These are phyloP conservation scores for Octopus bimaculoides DNA, from an alignment of 1,140 invertebrate species.

Conservation along the genomic window DNA sequence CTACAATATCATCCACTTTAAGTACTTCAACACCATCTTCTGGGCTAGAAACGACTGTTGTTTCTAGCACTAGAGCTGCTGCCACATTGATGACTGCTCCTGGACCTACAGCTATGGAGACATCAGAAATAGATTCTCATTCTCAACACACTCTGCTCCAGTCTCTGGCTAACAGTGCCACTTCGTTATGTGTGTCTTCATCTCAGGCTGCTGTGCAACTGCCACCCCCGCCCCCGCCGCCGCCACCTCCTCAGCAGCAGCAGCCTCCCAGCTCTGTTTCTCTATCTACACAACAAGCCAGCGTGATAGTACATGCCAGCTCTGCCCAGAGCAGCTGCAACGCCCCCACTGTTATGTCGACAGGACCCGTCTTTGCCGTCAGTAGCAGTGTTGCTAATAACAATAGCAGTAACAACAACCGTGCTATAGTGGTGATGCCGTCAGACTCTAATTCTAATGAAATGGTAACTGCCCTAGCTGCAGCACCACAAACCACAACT, in stretches of 20 bases:
- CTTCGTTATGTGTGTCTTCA: not conserved
- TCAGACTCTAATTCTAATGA: not conserved
- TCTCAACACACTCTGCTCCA: not conserved
- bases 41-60: not conserved
- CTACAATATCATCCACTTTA: not conserved
- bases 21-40: not conserved
- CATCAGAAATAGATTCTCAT: not conserved
- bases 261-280: not conserved
- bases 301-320: conserved; percentile 49
- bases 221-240: conserved; percentile 10
- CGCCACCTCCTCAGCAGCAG: conserved; percentile 9
- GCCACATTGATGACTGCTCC: conserved; percentile 11
- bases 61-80: not conserved
- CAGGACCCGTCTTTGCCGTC: conserved; percentile 8
- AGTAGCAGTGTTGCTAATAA: not conserved
- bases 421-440: not conserved
- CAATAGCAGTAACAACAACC: not conserved
- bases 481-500: not conserved
- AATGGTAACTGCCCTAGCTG: not conserved
- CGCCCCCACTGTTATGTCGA: conserved; percentile 13
- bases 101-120: conserved; percentile 5
- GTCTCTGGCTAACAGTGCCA: not conserved
- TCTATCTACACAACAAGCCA: conserved; percentile 31
- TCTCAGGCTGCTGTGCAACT: not conserved
- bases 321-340: conserved; percentile 17